Base-by-base conservation (phyloP, 2,888 invertebrate genomes). In the Byasa hedistus region DNA sequence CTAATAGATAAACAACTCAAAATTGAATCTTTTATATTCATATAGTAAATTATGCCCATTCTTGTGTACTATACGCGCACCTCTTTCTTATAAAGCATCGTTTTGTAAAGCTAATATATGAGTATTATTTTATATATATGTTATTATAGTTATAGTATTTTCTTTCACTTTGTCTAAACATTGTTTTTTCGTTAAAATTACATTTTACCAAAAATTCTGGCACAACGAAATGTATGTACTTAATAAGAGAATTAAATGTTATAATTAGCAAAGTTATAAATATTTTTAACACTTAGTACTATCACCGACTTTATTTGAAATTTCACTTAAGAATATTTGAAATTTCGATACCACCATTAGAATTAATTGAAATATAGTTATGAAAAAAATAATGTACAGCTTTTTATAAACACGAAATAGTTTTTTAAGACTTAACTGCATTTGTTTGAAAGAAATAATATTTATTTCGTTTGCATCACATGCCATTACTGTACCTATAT, bases 201-300 rank as follows among this genome's bases (percentile, higher is more conserved):
- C 12, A 22, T 54, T 54, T 36, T 19, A 64, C 15, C 39, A 57
- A 61, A n/a, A 21, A 22, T 51, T 52, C 52, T 24, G 61, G 36
- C 61, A 65, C 65, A 65, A 65, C 65, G 65, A 65, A 65, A 61
- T 54, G 52, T 48, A 48, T 15, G 24, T 59, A 48, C 44, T 19
- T 24, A 48, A 24, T 23, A 59, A 10, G 48, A 32, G 57, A n/a
- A 19, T 57, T 19, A 59, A 54, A 22, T 22, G 12, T 69, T 69
- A 62, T 65, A 62, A 66, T 54, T 54, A 54, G 22, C 48, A n/a
- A 44, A 44, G 5, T 48, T 48, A n/a, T 48, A n/a, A 48, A 48
- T 48, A 48, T n/a, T 19, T 48, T 48, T 48, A 48, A n/a, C 39
- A 39, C n/a, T 7, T 48, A 19, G 48, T 4, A n/a, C 19, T n/a